These are phyloP conservation scores for Burhinus bistriatus DNA, from an alignment of 2,113 vertebrate genomes.

Conservation along the genomic window DNA sequence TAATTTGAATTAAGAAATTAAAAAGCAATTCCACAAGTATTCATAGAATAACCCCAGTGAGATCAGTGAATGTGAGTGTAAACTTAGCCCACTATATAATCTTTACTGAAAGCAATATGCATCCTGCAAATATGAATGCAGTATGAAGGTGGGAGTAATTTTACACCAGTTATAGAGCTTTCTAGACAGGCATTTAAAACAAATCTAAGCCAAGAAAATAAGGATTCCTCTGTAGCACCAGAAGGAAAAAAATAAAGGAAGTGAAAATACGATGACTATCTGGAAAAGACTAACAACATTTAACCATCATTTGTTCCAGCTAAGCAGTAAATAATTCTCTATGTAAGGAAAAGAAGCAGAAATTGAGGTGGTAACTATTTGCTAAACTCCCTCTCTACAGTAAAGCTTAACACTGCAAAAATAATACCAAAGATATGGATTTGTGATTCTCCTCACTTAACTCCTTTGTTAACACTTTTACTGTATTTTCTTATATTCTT, in stretches of 20 bases:
- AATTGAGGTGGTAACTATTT: neutral
- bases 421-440: neutral
- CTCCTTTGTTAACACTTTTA: neutral
- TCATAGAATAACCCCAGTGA: neutral
- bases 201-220: neutral
- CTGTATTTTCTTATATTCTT: neutral
- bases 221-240: neutral
- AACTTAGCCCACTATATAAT: neutral
- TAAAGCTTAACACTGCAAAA: neutral
- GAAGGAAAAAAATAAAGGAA: neutral
- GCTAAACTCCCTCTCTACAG: neutral
- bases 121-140: neutral
- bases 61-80: neutral
- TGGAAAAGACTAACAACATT: neutral
- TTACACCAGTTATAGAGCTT: neutral
- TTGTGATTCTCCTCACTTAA: neutral
- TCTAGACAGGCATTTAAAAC: neutral
- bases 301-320: neutral
- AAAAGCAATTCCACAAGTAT: neutral
- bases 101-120: neutral
- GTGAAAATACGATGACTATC: rapidly evolving
- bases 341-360: neutral
- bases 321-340: neutral
- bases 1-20: neutral
- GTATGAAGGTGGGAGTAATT: neutral